phyloP scores from a whole-genome alignment of 2,888 invertebrate genomes.

The Rapana venosa region DNA sequence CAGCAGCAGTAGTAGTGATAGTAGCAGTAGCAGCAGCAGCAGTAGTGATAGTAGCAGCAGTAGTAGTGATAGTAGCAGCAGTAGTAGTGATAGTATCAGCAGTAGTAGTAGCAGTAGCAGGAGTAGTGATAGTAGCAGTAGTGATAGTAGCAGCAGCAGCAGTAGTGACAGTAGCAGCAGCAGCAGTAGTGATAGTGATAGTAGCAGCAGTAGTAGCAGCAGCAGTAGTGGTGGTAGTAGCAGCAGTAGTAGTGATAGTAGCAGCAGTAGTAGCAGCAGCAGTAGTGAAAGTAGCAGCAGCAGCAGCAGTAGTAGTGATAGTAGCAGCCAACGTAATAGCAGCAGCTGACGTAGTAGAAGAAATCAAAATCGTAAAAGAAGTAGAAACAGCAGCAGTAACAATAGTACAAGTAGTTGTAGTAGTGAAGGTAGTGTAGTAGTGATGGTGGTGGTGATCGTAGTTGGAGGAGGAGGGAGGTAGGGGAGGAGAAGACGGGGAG shows the following conservation, averaged over 20 bases:
- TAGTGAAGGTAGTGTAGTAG: too few relatives aligned
- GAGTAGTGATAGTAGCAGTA: background rate
- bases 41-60: too few relatives aligned
- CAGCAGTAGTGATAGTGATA: background rate
- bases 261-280: conserved; percentile 2
- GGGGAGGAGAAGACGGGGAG: too few relatives aligned
- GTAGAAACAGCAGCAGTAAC: too few relatives aligned
- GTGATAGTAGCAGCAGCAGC: background rate
- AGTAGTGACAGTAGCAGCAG: background rate
- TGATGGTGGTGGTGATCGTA: too few relatives aligned
- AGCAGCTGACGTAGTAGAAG: background rate
- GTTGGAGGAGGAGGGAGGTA: too few relatives aligned
- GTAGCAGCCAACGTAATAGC: background rate
- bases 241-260: background rate
- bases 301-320: background rate
- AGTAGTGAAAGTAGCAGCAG: background rate
- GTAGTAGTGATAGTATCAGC: background rate
- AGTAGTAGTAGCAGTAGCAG: too few relatives aligned
- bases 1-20: background rate
- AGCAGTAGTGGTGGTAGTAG: background rate
- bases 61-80: background rate
- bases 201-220: background rate
- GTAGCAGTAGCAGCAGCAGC: background rate
- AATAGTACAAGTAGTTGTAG: too few relatives aligned
- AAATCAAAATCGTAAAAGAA: background rate